Conservation (phyloP, 2,888 invertebrate species). For the Brachynemurus nebulosus region DNA sequence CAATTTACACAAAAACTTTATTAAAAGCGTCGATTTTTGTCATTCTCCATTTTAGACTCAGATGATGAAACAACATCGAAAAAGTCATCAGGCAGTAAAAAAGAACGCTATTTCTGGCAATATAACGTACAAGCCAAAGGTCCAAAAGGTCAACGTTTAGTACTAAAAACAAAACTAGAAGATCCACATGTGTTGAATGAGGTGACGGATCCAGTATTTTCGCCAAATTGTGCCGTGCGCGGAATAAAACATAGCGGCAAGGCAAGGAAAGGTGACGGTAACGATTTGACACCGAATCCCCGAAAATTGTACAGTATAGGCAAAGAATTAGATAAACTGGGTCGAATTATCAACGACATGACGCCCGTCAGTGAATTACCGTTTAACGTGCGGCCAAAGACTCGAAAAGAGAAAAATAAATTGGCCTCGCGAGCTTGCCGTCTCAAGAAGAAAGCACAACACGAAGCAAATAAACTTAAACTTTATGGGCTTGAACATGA, state of each 20-base stretch:
- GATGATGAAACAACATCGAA: conserved; percentile 50
- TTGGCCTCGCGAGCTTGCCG: conserved; percentile 92
- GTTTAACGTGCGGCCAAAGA: conserved; percentile 75
- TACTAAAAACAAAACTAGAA: conserved; percentile 69
- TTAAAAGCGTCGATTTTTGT: too few relatives aligned
- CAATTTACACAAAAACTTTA: too few relatives aligned
- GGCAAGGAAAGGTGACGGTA: conserved; percentile 92
- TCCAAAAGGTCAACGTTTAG: conserved; percentile 83
- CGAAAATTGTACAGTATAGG: conserved; percentile 83
- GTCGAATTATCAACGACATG: conserved; percentile 88
- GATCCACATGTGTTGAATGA: conserved; percentile 87
- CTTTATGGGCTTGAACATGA: conserved; percentile 85
- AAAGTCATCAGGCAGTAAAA: conserved; percentile 34
- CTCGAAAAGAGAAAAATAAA: conserved; percentile 97
- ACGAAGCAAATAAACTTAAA: conserved; percentile 96
- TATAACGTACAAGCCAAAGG: conserved; percentile 98
- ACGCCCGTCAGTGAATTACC: conserved; percentile 89
- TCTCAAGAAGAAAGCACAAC: conserved; percentile 96
- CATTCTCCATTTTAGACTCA: too few relatives aligned
- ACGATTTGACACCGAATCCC: conserved; percentile 92
- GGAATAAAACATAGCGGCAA: conserved; percentile 79
- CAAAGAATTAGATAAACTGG: conserved; percentile 79
- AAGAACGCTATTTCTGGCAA: conserved; percentile 91
- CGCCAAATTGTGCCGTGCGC: conserved; percentile 77
- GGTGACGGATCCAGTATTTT: conserved; percentile 92